Base-by-base conservation (phyloP, 1,140 invertebrate genomes). In the Varroa destructor region DNA sequence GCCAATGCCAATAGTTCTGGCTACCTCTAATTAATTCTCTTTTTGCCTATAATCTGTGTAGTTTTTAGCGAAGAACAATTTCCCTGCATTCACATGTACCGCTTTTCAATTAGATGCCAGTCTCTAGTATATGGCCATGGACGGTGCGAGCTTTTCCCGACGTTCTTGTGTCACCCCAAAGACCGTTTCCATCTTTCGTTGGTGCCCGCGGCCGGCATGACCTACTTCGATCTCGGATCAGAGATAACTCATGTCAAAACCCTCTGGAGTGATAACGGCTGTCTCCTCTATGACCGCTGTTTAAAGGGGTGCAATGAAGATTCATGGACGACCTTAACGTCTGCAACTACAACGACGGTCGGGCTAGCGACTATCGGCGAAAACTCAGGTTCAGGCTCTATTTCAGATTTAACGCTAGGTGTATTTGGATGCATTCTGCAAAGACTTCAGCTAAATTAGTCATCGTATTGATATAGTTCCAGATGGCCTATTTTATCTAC, bases 171-270 rank as follows among this genome's bases (percentile, higher is more conserved):
- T 40, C 61, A 67, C 37, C 61, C 61, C 40, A 2, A 67, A 8
- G 61, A 67, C 36, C 61, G 61, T 67, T 67, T 67, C 61, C 61
- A 67, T 46, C 61, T 67, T 12, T 25, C 61, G 37, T 37, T 67
- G 37, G 61, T 67, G 40, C 40, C 40, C 12, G 10, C 61, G 40
- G 40, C 61, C 1, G 61, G 61, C 14, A 37, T 67, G 1, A 67
- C 14, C 37, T 67, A 67, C 37, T 67, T 67, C 37, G 61, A 67
- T 40, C 37, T 67, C 3, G 12, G 36, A 40, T 36, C n/a, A 5
- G 36, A 67, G 14, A 2, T 4, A 12, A 12, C 12, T 8, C 14
- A 67, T n/a, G 14, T 37, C 1, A 40, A 25, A 3, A 12, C 46
- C 10, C 40, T 67, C 2, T 43, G 14, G 40, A 67, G 46, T 12